phyloP scores from a whole-genome alignment of 2,797 vertebrate species.

The Perodicticus potto region DNA sequence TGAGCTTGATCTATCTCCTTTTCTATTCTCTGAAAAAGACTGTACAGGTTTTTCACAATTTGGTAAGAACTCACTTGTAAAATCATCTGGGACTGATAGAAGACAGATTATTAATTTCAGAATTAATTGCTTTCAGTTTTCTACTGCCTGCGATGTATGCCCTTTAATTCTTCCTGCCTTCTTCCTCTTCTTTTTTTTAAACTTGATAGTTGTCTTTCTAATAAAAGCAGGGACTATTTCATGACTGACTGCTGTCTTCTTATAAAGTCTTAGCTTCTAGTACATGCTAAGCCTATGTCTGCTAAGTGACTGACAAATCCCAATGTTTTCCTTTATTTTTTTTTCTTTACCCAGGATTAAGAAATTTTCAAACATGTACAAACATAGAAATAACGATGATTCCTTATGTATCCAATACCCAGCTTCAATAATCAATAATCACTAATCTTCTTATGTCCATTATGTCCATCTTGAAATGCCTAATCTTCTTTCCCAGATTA shows the following conservation, averaged over 20 bases:
- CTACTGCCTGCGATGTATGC: background rate
- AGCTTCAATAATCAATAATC: background rate
- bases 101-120: background rate
- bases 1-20: background rate
- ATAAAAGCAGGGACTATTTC: background rate
- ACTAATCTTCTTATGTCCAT: background rate
- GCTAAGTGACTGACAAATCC: background rate
- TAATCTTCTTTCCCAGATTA: background rate
- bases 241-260: background rate
- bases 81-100: background rate
- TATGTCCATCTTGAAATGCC: background rate
- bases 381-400: slow-evolving; percentile 8
- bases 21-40: slow-evolving; percentile 30
- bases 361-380: background rate
- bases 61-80: background rate
- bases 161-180: background rate
- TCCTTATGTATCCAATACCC: background rate
- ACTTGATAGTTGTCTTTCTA: background rate
- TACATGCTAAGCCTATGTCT: background rate
- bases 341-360: background rate
- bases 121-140: background rate
- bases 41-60: background rate
- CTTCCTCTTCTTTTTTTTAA: background rate
- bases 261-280: background rate
- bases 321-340: background rate